A percentile compares a stretch with the other conserved stretches of the same genome.
These are phyloP conservation scores for Catostomus latipinnis DNA, from an alignment of 2,797 vertebrate species.

Conservation along the genomic window DNA sequence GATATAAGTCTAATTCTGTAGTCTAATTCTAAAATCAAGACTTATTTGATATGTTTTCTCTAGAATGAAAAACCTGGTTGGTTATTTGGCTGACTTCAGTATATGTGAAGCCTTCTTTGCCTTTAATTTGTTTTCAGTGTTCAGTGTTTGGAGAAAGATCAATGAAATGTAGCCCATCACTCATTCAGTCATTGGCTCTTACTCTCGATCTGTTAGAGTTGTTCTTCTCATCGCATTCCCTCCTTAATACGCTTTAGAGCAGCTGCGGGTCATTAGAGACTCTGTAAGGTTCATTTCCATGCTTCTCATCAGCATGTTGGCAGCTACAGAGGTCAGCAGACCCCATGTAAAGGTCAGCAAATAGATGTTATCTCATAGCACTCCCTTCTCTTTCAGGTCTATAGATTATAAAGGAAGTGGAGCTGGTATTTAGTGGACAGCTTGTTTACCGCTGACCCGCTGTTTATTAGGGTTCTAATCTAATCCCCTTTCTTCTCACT, in stretches of 20 bases:
- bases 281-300: not conserved
- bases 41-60: no score
- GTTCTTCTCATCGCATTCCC: constrained; percentile 2
- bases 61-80: no score
- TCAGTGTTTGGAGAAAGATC: not conserved
- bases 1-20: no score
- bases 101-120: not conserved
- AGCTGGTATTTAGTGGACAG: constrained; percentile 20
- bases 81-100: not conserved
- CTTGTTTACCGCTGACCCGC: constrained; percentile 34
- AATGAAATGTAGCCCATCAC: constrained; percentile 3
- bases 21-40: no score
- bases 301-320: constrained; percentile 2
- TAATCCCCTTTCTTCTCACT: constrained; percentile 25
- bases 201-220: constrained; percentile 16
- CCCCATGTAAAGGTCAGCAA: constrained; percentile 29
- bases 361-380: not conserved
- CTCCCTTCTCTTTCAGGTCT: constrained; percentile 16
- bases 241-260: constrained; percentile 26
- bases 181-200: constrained; percentile 12
- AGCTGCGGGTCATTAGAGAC: constrained; percentile 16
- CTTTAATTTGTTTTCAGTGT: not conserved
- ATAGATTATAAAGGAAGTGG: not conserved
- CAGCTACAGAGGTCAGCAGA: constrained; percentile 12
- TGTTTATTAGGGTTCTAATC: constrained; percentile 37